These are phyloP conservation scores for Heterotis niloticus DNA, from an alignment of 2,113 vertebrate species.

Conservation along the genomic window DNA sequence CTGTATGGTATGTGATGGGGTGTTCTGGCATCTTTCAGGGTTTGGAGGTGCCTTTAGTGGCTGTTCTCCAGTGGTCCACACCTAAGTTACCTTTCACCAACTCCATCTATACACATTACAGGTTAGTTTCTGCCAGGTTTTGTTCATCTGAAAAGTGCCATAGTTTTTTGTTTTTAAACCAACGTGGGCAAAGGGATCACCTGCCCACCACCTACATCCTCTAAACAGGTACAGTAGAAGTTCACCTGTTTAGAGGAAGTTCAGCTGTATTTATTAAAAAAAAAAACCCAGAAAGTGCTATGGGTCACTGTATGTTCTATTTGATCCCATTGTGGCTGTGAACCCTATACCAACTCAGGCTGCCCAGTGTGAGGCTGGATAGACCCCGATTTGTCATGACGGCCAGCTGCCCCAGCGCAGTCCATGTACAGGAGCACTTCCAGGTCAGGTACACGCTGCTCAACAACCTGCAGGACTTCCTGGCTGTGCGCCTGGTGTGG, in stretches of 20 bases:
- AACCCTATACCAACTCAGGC: conserved; percentile 45
- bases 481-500: conserved; percentile 88
- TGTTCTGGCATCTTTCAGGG: conserved; percentile 62
- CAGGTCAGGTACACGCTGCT: conserved; percentile 85
- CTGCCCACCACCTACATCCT: too few relatives aligned
- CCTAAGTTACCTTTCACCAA: conserved; percentile 85
- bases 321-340: not conserved
- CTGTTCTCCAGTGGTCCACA: conserved; percentile 87
- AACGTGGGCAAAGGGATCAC: too few relatives aligned
- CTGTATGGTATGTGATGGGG: not conserved
- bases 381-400: conserved; percentile 87
- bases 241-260: not conserved
- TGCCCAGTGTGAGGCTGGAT: conserved; percentile 85
- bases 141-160: not conserved
- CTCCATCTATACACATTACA: conserved; percentile 90
- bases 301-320: not conserved
- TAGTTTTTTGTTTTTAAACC: not conserved
- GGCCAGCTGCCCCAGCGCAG: conserved; percentile 79
- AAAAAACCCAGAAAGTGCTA: too few relatives aligned
- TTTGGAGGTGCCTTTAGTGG: conserved; percentile 84
- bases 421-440: conserved; percentile 74
- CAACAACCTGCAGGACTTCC: conserved; percentile 92
- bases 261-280: too few relatives aligned
- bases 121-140: conserved; percentile 47
- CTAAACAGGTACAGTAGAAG: not conserved